phyloP scores from a whole-genome alignment of 2,888 invertebrate species.

The Watsonalla cultraria region DNA sequence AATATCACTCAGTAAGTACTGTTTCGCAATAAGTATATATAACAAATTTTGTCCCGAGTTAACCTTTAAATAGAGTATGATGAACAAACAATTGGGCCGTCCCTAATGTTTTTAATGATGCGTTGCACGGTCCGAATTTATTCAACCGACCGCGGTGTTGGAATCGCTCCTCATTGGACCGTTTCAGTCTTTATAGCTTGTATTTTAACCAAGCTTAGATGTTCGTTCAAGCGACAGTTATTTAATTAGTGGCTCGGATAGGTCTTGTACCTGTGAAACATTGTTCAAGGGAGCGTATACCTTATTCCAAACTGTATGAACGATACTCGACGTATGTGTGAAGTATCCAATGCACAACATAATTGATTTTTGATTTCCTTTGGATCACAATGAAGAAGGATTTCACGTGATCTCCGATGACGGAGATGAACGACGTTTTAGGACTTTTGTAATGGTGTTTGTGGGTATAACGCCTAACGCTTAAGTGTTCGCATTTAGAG shows the following conservation, averaged over 20 bases:
- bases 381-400: not conserved
- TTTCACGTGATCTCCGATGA: not conserved
- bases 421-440: not conserved
- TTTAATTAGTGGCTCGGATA: constrained; percentile 65
- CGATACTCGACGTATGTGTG: constrained; percentile 6
- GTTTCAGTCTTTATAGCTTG: constrained; percentile 9
- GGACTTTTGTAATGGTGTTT: not conserved
- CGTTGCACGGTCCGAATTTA: constrained; percentile 1
- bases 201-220: constrained; percentile 41
- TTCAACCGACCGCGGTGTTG: constrained; percentile 2
- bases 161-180: constrained; percentile 7
- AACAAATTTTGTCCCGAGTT: no score
- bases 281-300: constrained; percentile 51
- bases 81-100: not conserved
- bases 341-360: not conserved
- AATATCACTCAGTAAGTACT: no score
- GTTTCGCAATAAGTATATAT: no score
- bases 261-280: constrained; percentile 41
- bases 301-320: constrained; percentile 15
- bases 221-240: constrained; percentile 52
- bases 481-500: no score
- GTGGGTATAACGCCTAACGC: no score
- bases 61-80: no score
- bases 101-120: not conserved
- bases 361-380: not conserved